Evolutionary conservation across 2,888 invertebrate genomes (phyloP).

Genomic region (Melikaiella ostensackeni): DNA sequence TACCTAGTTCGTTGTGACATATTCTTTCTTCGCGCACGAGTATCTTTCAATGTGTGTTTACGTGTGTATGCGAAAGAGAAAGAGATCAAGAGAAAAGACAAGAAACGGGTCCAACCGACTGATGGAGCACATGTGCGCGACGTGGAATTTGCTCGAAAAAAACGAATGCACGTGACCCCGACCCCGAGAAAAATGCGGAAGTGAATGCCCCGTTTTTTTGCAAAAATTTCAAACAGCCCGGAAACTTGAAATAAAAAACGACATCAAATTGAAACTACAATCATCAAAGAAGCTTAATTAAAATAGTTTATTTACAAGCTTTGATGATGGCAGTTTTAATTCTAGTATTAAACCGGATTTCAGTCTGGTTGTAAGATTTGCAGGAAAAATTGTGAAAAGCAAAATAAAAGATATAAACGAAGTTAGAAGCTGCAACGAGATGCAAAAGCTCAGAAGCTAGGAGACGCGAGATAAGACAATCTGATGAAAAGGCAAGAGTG

Average conservation of each 20-base stretch:
- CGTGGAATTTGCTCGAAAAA: constrained; percentile 16
- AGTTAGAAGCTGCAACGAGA: constrained; percentile 73
- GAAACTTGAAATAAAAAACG: background rate
- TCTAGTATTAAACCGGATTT: background rate
- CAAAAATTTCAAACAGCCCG: background rate
- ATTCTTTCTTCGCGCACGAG: background rate
- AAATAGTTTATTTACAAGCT: background rate
- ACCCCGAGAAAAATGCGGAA: constrained; percentile 25
- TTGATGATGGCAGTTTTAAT: background rate
- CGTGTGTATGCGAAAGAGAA: constrained; percentile 27
- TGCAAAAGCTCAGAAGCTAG: constrained; percentile 75
- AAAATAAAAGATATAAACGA: constrained; percentile 65
- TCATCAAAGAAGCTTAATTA: background rate
- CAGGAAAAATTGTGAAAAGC: constrained; percentile 60
- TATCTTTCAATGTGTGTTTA: background rate
- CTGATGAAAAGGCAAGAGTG: constrained; percentile 7
- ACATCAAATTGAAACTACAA: background rate
- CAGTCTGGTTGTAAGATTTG: constrained; percentile 45
- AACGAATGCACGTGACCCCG: constrained; percentile 12
- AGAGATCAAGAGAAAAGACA: constrained; percentile 21
- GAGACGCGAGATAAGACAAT: constrained; percentile 56
- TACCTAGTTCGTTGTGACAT: constrained; percentile 1
- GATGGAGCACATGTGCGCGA: constrained; percentile 14
- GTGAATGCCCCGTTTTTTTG: background rate
- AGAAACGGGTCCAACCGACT: constrained; percentile 10